Percentiles rank a stretch among this genome's conserved stretches.
These are phyloP conservation scores for Diadumene lineata DNA, from an alignment of 92 coral and sea anemone species.

Conservation along the genomic window DNA sequence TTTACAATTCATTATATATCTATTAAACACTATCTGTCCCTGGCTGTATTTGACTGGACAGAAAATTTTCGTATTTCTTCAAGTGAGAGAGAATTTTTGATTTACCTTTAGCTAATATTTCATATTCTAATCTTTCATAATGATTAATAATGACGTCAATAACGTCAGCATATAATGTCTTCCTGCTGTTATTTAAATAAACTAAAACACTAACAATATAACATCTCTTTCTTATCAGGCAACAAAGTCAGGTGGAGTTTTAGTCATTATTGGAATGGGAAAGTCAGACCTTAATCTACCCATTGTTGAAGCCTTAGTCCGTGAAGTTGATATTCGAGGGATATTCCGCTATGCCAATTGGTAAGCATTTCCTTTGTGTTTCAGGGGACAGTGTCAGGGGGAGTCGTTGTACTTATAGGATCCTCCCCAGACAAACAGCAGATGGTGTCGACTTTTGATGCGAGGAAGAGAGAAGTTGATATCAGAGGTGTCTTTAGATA, in stretches of 20 bases:
- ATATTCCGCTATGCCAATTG: conserved; percentile 94
- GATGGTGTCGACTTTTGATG: conserved; percentile 69
- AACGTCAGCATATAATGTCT: neutral
- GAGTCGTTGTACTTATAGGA: conserved; percentile 80
- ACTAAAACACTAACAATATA: neutral
- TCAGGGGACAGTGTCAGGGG: conserved; percentile 85
- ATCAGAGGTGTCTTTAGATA: conserved; percentile 90
- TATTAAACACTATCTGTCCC: too few species aligned
- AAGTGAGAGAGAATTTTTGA: too few species aligned
- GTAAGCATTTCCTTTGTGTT: conserved; percentile 49
- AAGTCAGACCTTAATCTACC: conserved; percentile 76
- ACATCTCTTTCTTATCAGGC: conserved; percentile 56
- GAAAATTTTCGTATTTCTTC: too few species aligned
- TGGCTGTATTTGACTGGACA: too few species aligned
- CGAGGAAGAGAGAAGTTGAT: conserved; percentile 88
- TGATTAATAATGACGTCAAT: neutral
- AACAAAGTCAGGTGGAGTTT: conserved; percentile 85
- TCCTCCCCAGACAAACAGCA: conserved; percentile 47
- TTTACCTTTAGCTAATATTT: too few species aligned
- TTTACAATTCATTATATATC: too few species aligned
- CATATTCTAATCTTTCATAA: too few species aligned
- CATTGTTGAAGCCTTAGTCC: conserved; percentile 74
- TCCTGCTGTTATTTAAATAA: neutral
- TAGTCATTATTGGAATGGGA: conserved; percentile 94
- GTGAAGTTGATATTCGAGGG: conserved; percentile 96